Conservation (phyloP, 37 sponge, comb jelly and placozoan genomes). For the Chondrosia reniformis region DNA sequence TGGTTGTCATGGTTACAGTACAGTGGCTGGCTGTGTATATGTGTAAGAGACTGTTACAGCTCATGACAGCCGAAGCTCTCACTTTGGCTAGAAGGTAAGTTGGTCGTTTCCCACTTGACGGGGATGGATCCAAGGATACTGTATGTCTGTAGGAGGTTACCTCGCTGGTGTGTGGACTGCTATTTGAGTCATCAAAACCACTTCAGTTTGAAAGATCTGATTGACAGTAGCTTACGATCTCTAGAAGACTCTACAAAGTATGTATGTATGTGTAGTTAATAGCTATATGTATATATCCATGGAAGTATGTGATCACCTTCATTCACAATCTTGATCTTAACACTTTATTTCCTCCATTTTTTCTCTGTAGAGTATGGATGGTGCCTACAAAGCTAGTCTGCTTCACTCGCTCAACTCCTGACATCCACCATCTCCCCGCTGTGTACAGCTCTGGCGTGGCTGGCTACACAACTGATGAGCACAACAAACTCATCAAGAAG, state of each 20-base stretch:
- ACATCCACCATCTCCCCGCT: conserved; percentile 66
- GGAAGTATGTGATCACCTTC: background rate
- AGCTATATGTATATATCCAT: background rate
- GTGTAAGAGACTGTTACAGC: conserved; percentile 44
- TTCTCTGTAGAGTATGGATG: background rate
- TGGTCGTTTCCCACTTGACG: no score
- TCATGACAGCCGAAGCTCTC: conserved; percentile 63
- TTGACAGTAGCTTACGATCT: conserved; percentile 18
- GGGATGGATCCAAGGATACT: no score
- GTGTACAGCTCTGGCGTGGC: background rate
- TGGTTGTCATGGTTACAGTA: background rate
- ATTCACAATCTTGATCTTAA: background rate
- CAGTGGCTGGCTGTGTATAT: conserved; percentile 42
- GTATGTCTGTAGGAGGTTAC: no score
- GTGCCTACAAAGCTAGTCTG: conserved; percentile 64
- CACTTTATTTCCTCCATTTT: background rate
- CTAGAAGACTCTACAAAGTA: background rate
- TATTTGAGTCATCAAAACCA: conserved; percentile 78
- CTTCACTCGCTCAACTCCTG: conserved; percentile 65
- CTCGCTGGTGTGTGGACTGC: conserved; percentile 45
- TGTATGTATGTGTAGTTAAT: background rate
- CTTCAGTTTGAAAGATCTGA: conserved; percentile 66
- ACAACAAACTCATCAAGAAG: no score
- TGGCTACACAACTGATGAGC: no score
- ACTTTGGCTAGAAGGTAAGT: background rate